A percentile compares a stretch with the other conserved stretches of the same genome.
phyloP scores from a whole-genome alignment of 2,888 invertebrate species.

The Drosophila borborema region DNA sequence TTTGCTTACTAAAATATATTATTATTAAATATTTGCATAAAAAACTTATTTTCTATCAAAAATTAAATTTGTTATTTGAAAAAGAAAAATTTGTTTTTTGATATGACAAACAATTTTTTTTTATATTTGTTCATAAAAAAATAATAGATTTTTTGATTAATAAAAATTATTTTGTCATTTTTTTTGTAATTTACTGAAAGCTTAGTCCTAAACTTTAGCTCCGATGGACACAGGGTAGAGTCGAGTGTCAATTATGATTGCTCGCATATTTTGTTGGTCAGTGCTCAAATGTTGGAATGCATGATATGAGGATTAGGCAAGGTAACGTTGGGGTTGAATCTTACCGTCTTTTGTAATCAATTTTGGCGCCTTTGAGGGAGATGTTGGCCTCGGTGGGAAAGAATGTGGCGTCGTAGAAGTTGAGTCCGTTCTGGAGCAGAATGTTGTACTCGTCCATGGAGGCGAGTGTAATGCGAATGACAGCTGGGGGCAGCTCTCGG shows the following conservation, averaged over 20 bases:
- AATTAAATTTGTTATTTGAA: too few species aligned
- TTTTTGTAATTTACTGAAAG: too few species aligned
- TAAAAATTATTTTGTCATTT: too few species aligned
- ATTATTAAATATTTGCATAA: too few species aligned
- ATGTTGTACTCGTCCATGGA: slow-evolving; percentile 91
- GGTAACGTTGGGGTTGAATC: not conserved
- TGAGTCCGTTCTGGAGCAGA: slow-evolving; percentile 92
- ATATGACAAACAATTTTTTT: not conserved
- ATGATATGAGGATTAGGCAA: not conserved
- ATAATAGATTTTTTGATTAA: not conserved
- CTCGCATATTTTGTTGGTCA: too few species aligned
- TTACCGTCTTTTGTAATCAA: slow-evolving; percentile 86
- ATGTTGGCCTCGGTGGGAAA: slow-evolving; percentile 93
- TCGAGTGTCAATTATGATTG: too few species aligned
- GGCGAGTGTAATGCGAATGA: slow-evolving; percentile 90
- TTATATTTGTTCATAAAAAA: not conserved
- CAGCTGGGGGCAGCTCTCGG: slow-evolving; percentile 87
- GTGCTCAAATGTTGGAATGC: not conserved
- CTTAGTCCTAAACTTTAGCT: too few species aligned
- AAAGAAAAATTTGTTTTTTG: too few species aligned
- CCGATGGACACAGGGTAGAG: too few species aligned
- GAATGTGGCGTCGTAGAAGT: slow-evolving; percentile 95
- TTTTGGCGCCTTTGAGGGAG: slow-evolving; percentile 88
- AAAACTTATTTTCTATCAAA: too few species aligned
- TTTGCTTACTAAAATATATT: too few species aligned